These are phyloP conservation scores for Centropristis striata DNA, from an alignment of 2,113 vertebrate genomes.

Conservation along the genomic window DNA sequence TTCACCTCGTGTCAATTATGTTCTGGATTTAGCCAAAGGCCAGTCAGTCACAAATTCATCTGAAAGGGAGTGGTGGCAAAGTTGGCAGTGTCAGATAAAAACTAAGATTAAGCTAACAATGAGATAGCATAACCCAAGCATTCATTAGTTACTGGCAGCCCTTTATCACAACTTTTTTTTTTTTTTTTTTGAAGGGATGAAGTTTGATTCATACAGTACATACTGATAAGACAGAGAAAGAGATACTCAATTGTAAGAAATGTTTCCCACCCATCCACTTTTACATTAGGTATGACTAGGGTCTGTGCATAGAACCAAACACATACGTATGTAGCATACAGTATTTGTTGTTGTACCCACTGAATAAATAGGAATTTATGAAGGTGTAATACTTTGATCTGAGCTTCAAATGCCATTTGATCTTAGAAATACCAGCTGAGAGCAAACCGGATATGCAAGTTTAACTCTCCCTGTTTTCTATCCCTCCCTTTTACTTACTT, in stretches of 20 bases:
- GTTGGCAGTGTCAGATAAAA: slow-evolving; percentile 37
- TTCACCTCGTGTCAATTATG: slow-evolving; percentile 11
- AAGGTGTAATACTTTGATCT: not conserved
- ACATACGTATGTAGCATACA: not conserved
- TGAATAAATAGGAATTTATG: not conserved
- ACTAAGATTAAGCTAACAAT: slow-evolving; percentile 23
- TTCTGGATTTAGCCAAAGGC: slow-evolving; percentile 30
- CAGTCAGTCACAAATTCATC: not conserved
- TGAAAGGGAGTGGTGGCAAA: slow-evolving; percentile 54
- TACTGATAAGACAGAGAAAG: slow-evolving; percentile 12
- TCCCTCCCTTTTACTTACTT: slow-evolving; percentile 83
- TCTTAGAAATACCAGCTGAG: not conserved
- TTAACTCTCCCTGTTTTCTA: not conserved
- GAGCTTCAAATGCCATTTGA: not conserved
- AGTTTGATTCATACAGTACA: not conserved
- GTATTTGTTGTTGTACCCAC: not conserved
- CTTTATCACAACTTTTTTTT: slow-evolving; percentile 5
- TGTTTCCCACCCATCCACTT: not conserved
- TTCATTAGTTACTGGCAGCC: not conserved
- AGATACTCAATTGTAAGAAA: not conserved
- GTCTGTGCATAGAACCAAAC: not conserved
- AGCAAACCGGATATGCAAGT: slow-evolving; percentile 25
- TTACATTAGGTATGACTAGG: not conserved
- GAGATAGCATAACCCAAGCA: not conserved
- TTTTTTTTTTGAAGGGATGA: slow-evolving; percentile 8